Base-by-base conservation (phyloP, 2,888 invertebrate genomes). In the Stenurella melanura region DNA sequence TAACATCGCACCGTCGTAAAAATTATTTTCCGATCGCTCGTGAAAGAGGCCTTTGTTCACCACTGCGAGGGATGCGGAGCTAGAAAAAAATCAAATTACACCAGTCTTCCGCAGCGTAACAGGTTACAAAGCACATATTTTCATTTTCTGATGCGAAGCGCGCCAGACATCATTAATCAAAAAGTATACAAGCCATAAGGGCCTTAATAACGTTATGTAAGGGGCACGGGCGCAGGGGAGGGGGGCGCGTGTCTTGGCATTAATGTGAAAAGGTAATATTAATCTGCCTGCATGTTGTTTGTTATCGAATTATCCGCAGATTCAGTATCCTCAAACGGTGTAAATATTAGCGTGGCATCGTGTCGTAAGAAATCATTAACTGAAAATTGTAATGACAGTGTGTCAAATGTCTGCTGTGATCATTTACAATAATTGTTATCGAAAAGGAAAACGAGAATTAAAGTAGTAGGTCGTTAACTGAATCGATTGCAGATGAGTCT, bases 81-180 rank as follows among this genome's bases (percentile, higher is more conserved):
- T 50, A n/a, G 15, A 42, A 26, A 42, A 42, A 42, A 50, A 50
- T 50, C 50, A n/a, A 50, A 50, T 50, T 50, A 50, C 15, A 50
- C n/a, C n/a, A 50, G n/a, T 50, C 50, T 50, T 50, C 50, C 50
- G 7, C 50, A n/a, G n/a, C 50, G 50, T 50, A 50, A 50, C 50
- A 67, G 67, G 54, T 67, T 26, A 54, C 54, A 67, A 38, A 19
- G 64, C 34, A 42, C 42, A 38, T 66, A 66, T 66, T 66, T 66
- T 66, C 64, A 50, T 66, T 42, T 66, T 66, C 61, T 34, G 61
- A 17, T 34, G 19, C 42, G 42, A 42, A 38, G 38, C 42, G 11
- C 42, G 17, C 6, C n/a, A 50, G 50, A 50, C n/a, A 50, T 38
- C 38, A 64, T 64, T 64, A 64, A 64, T 64, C 64, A 64, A 42